Conservation (phyloP, 1,140 invertebrate species). For the Pseudomyrmex concolor region DNA sequence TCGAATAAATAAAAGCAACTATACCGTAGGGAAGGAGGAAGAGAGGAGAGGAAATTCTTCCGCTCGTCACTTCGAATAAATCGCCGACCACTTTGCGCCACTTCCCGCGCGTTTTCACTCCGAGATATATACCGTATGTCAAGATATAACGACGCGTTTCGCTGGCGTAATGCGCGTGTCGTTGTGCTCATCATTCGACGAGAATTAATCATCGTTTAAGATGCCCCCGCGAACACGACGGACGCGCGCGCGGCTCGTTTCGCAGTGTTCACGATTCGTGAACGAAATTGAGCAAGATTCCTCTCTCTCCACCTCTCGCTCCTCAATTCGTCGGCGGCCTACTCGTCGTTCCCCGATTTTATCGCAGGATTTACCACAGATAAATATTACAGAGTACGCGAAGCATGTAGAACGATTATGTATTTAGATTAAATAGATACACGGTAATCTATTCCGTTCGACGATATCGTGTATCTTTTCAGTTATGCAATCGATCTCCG, state of each 20-base stretch:
- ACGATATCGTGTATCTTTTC: not conserved
- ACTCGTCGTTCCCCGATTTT: not conserved
- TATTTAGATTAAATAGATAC: not conserved
- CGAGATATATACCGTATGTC: constrained; percentile 20
- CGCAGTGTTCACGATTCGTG: constrained; percentile 11
- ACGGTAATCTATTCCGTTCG: not conserved
- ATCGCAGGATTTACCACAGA: not conserved
- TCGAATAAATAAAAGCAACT: not conserved
- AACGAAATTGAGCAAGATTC: constrained; percentile 29
- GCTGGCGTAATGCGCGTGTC: constrained; percentile 11
- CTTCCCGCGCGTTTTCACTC: not conserved
- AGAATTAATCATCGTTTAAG: constrained; percentile 53
- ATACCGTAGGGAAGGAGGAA: too few relatives aligned
- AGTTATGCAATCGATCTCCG: not conserved
- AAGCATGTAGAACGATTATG: not conserved
- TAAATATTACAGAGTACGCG: not conserved
- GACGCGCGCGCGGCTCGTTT: not conserved
- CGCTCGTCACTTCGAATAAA: constrained; percentile 52
- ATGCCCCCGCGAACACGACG: constrained; percentile 13
- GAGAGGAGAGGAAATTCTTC: constrained; percentile 14
- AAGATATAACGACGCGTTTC: constrained; percentile 33
- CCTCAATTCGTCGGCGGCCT: too few relatives aligned
- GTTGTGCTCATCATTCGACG: not conserved
- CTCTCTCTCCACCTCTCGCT: too few relatives aligned
- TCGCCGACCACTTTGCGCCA: constrained; percentile 52